These are phyloP conservation scores for Oxyruncus cristatus DNA, from an alignment of 2,113 vertebrate species.

Conservation along the genomic window DNA sequence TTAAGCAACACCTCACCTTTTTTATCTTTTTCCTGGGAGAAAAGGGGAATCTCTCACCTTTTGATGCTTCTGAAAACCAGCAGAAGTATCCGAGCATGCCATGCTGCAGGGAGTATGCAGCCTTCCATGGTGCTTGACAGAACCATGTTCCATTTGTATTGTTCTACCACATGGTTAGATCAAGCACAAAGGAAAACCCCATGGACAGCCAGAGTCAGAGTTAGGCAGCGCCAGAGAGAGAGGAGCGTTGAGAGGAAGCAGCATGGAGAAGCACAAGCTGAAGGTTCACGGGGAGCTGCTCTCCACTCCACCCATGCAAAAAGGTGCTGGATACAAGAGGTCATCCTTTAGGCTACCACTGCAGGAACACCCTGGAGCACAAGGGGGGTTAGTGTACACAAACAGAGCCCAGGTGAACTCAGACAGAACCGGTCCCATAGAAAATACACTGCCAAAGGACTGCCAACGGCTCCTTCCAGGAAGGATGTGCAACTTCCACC, in stretches of 20 bases:
- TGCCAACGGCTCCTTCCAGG: neutral
- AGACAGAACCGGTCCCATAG: neutral
- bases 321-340: slow-evolving; percentile 58
- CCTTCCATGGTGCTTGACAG: slow-evolving; percentile 99
- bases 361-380: slow-evolving; percentile 57
- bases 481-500: neutral
- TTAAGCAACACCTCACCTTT: neutral
- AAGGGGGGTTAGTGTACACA: slow-evolving; percentile 63
- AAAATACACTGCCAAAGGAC: neutral
- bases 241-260: slow-evolving; percentile 87
- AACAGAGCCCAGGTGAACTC: neutral
- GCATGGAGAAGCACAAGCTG: slow-evolving; percentile 81
- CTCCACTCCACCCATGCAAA: slow-evolving; percentile 73
- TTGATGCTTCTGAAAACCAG: slow-evolving; percentile 76
- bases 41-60: slow-evolving; percentile 69
- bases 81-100: slow-evolving; percentile 83
- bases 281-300: slow-evolving; percentile 71
- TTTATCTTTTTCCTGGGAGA: neutral
- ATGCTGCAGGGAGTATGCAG: slow-evolving; percentile 90
- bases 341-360: slow-evolving; percentile 48
- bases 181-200: slow-evolving; percentile 99
- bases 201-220: slow-evolving; percentile 84
- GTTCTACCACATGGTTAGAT: slow-evolving; percentile 99
- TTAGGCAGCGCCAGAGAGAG: slow-evolving; percentile 84
- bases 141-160: slow-evolving; percentile 99